Base-by-base conservation (phyloP, 2,797 vertebrate species). In the Cynodonichthys magdalenae region DNA sequence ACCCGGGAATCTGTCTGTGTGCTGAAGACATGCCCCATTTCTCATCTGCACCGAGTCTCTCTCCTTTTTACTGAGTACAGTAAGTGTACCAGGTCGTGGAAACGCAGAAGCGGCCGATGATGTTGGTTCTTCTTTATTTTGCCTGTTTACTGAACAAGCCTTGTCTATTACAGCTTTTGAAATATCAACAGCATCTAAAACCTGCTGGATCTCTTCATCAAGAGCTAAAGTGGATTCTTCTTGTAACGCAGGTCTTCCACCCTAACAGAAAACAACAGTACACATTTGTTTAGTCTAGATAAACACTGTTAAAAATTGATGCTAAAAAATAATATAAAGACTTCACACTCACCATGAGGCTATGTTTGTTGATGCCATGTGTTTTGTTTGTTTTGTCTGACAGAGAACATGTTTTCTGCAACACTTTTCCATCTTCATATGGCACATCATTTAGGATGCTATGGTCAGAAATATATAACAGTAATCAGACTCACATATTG, bases 171-270 rank as follows among this genome's bases (percentile, higher is more conserved):
- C 60, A 46, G 59, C 63, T 60, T 59, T 85, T 8, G 34, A 53
- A 0, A 66, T 58, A 29, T 87, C 84, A 3, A 75, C 56, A 51
- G 74, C 78, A 28, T 90, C 83, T 60, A 87, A 42, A 27, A 73
- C 69, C 71, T 80, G 81, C 8, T 91, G 75, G 49, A 89, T 81
- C 52, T 86, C 90, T 59, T 91, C 86, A 81, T 92, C 89, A 15
- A 89, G 80, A 41, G 87, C 83, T 15, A 90, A 65, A 24, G 84
- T 83, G 46, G 85, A 90, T 52, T 91, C 89, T 17, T 82, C 87
- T 29, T 42, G 45, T 47, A 53, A 55, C 15, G 3, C 56, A 24
- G 66, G 45, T 57, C 59, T 68, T 69, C 47, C 76, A 28, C 18
- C 74, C 87, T 89, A 15, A 64, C 28, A 53, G n/a, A 53, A 48